These are phyloP conservation scores for Callaeas wilsoni DNA, from an alignment of 2,113 vertebrate species.

Conservation along the genomic window DNA sequence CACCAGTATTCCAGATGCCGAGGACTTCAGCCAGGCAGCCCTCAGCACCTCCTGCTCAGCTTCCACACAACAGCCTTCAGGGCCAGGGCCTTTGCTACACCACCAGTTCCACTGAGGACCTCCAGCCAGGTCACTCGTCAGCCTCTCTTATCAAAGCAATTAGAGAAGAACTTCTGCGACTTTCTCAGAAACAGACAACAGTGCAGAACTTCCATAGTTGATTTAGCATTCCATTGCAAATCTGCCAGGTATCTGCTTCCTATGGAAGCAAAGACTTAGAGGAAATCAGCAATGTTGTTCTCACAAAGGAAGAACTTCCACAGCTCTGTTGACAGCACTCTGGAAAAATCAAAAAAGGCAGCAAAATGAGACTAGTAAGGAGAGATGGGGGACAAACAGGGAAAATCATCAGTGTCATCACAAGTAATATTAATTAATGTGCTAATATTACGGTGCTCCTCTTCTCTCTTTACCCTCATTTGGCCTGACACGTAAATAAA, in stretches of 20 bases:
- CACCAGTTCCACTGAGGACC: conserved; percentile 82
- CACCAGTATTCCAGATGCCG: conserved; percentile 86
- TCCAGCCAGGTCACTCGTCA: conserved; percentile 89
- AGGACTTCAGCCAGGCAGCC: conserved; percentile 84
- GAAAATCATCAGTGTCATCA: neutral
- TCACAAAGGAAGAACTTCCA: neutral
- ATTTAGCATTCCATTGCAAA: conserved; percentile 58
- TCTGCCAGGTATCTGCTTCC: conserved; percentile 74
- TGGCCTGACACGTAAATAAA: neutral
- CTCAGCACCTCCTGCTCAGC: conserved; percentile 77
- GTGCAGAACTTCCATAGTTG: conserved; percentile 92
- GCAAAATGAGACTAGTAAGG: neutral
- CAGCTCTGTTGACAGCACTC: neutral
- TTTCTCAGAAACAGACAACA: conserved; percentile 93
- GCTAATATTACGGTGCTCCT: conserved; percentile 15
- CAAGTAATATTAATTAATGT: neutral
- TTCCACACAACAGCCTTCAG: conserved; percentile 72
- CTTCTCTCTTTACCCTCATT: conserved; percentile 10
- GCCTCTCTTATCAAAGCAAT: conserved; percentile 99
- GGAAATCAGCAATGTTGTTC: conserved; percentile 49
- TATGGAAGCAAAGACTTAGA: conserved; percentile 76
- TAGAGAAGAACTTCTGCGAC: conserved; percentile 94
- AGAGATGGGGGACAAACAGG: neutral
- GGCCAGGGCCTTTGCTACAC: conserved; percentile 78
- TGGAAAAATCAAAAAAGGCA: conserved; percentile 7